A percentile compares a stretch with the other conserved stretches of the same genome.
Evolutionary conservation across 2,888 invertebrate species (phyloP).

Genomic region (Cantharis flavilabris): DNA sequence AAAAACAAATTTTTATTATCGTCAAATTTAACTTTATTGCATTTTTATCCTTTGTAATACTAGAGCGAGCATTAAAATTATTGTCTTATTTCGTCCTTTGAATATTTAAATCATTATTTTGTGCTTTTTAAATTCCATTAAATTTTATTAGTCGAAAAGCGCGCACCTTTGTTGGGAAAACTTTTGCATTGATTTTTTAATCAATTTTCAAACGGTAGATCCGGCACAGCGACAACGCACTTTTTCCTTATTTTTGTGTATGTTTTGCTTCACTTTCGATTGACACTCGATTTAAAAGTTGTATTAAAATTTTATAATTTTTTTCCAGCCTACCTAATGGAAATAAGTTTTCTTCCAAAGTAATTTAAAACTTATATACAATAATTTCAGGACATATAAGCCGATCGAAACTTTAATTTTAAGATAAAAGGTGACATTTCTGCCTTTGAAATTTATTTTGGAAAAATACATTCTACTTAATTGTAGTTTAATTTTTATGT

Average conservation of each 20-base stretch:
- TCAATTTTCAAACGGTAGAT: not conserved
- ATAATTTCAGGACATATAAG: not conserved
- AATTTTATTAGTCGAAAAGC: not conserved
- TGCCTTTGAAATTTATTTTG: no score
- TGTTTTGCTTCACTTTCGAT: not conserved
- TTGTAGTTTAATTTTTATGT: no score
- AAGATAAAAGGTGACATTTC: no score
- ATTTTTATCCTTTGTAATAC: not conserved
- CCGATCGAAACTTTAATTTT: not conserved
- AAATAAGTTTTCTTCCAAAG: not conserved
- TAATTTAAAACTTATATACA: not conserved
- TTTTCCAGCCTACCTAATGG: not conserved
- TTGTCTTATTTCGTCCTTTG: not conserved
- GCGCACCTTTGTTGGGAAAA: not conserved
- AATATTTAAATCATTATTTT: not conserved
- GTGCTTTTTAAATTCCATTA: not conserved
- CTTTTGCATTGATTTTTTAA: not conserved
- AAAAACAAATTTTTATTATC: not conserved
- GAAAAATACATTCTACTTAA: no score
- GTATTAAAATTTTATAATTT: not conserved
- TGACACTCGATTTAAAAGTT: conserved; percentile 3
- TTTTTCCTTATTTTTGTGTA: not conserved
- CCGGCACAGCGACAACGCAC: not conserved
- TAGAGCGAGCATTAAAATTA: not conserved
- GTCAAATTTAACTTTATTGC: not conserved